Base-by-base conservation (phyloP, 2,888 invertebrate species). In the Gerris lacustris region DNA sequence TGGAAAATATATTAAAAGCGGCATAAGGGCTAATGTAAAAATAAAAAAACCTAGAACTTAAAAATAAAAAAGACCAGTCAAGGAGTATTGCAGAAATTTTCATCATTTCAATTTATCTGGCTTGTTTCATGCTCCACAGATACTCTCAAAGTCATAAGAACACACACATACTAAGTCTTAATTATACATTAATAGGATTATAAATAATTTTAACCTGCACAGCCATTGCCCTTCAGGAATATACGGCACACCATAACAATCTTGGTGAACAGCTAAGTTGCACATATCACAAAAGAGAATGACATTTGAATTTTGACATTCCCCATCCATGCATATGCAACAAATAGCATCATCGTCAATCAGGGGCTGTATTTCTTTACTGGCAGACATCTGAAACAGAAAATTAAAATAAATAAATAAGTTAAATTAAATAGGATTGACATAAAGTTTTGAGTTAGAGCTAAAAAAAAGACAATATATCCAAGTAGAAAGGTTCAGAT, bases 281-380 rank as follows among this genome's bases (percentile, higher is more conserved):
- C 99, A 99, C 96, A 98, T 96, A 83, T 99, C 99, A 83, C 99
- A 99, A 83, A 99, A 99, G 69, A 99, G 84, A 76, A 99, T 99
- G 67, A 96, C 97, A 81, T 99, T 99, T 69, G 94, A 94, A 81
- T 98, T 98, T 81, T 97, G 94, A 80, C 97, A 98, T 80, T 98
- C 98, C 2, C 97, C 98, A 78, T 99, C 98, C 88, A 94, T 92
- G 80, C 99, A 99, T 76, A 99, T 97, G 79, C 96, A 96, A 79
- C 99, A 99, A 0, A 98, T 96, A 0, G 98, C 98, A 82, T 98
- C 97, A 78, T 97, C 97, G 77, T 97, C 97, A 6, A 93, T 92
- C 0, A 94, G 90, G 0, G 91, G 89, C 18, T 90, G 86, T 17
- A 77, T 75, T 67, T 77, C 78, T 70, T 82, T 82, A n/a, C 80